Base-by-base conservation (phyloP, 2,113 vertebrate genomes). In the Gallinago jamesoni region DNA sequence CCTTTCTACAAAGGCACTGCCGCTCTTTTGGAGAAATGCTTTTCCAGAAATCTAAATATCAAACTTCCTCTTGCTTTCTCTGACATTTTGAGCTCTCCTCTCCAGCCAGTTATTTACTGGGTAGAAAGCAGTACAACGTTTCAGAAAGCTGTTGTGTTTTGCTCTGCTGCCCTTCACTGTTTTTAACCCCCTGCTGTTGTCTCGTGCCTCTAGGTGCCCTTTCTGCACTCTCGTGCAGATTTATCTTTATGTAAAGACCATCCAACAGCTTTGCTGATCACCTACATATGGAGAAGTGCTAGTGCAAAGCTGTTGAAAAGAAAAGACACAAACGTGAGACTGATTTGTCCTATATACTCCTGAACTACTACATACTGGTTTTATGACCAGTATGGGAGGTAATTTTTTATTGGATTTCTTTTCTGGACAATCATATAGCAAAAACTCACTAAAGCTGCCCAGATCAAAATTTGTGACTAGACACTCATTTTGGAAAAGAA, bases 381-480 rank as follows among this genome's bases (percentile, higher is more conserved):
- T 94, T 75, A 81, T 8, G 17, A 74, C 18, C 37, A 85, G 48
- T 48, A 31, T 11, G 56, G 57, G 19, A 90, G 68, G n/a, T 82
- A 50, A 56, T 89, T 43, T 48, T 48, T 48, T 43, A 76, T 30
- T 57, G 75, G 66, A 28, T 57, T 78, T 57, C 33, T 87, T 41
- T 81, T 74, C 76, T 84, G 63, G 85, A 91, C 85, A 91, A 89
- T 31, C 68, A 68, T 92, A 91, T 35, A 31, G 21, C 84, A 82
- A 95, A 93, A 84, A 79, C 33, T 78, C 53, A 83, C 35, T 78
- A 75, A 76, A 91, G 70, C 14, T 78, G 52, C 74, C 55, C 19
- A 53, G 72, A 92, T 89, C 50, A 76, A 84, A 89, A 93, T 57
- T 77, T 79, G 80, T 88, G 70, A 95, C 70, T 48, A 81, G 80